These are phyloP conservation scores for Nudaria mundana DNA, from an alignment of 2,888 invertebrate species.

Conservation along the genomic window DNA sequence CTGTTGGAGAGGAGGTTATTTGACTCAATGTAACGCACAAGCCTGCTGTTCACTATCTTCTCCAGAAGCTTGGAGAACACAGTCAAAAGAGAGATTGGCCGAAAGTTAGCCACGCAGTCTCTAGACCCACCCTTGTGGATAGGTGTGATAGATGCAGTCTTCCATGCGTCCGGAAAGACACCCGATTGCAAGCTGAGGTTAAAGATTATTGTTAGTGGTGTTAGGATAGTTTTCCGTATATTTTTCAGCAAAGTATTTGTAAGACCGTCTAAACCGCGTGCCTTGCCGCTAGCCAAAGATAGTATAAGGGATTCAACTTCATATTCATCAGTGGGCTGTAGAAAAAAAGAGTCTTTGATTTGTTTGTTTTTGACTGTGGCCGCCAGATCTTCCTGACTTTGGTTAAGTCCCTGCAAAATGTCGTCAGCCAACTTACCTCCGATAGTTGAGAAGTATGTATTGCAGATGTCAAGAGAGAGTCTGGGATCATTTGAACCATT, in stretches of 20 bases:
- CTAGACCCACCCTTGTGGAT: too few species aligned
- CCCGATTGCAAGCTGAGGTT: too few species aligned
- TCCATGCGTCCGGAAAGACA: too few species aligned
- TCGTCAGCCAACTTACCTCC: not conserved
- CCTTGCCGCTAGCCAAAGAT: too few species aligned
- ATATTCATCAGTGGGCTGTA: constrained; percentile 1
- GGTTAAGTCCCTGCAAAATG: not conserved
- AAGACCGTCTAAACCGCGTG: too few species aligned
- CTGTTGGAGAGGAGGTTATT: not conserved
- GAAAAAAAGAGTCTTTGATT: constrained; percentile 1
- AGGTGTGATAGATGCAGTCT: too few species aligned
- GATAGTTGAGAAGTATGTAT: not conserved
- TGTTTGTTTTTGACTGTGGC: not conserved
- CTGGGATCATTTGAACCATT: not conserved
- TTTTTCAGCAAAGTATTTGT: too few species aligned
- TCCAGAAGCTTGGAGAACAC: constrained; percentile 10
- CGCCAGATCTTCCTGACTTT: not conserved
- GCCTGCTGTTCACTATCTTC: constrained; percentile 7
- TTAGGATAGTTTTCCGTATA: too few species aligned
- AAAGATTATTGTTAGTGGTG: too few species aligned
- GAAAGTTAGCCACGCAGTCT: not conserved
- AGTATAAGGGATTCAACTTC: too few species aligned
- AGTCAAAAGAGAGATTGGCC: constrained; percentile 10
- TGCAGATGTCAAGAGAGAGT: not conserved
- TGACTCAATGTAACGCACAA: not conserved